Evolutionary conservation across 1,140 invertebrate genomes (phyloP).

Genomic region (Brachionus manjavacas): DNA sequence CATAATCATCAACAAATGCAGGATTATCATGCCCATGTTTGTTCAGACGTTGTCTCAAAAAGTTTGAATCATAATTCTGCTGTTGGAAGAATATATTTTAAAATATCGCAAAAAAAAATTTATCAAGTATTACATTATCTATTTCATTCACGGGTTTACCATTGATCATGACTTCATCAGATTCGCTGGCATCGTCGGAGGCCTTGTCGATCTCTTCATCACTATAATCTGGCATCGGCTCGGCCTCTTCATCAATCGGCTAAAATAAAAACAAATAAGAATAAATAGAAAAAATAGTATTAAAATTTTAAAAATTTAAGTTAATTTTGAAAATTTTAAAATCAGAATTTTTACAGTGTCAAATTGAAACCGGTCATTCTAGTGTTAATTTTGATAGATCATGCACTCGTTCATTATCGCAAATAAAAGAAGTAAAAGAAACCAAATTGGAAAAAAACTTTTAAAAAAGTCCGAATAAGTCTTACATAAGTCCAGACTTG

Average conservation of each 20-base stretch:
- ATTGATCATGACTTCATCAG: slow-evolving; percentile 35
- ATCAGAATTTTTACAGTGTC: too few species aligned
- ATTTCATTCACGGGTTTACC: slow-evolving; percentile 27
- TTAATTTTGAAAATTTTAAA: too few species aligned
- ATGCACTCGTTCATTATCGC: too few species aligned
- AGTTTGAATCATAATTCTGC: slow-evolving; percentile 31
- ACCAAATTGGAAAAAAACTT: too few species aligned
- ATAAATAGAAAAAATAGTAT: too few species aligned
- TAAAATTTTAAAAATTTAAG: too few species aligned
- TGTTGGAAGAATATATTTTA: neutral
- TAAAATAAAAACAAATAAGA: too few species aligned
- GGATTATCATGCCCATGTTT: slow-evolving; percentile 42
- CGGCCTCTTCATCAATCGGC: slow-evolving; percentile 42
- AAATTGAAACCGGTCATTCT: too few species aligned
- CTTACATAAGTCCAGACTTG: too few species aligned
- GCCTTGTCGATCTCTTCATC: slow-evolving; percentile 41
- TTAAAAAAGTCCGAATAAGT: too few species aligned
- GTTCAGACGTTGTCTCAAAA: slow-evolving; percentile 24
- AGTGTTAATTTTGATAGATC: too few species aligned
- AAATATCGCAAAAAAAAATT: neutral
- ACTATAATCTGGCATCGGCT: slow-evolving; percentile 43
- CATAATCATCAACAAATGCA: slow-evolving; percentile 40
- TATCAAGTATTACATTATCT: slow-evolving; percentile 14
- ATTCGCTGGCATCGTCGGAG: slow-evolving; percentile 33
- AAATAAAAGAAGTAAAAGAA: too few species aligned